phyloP scores from a whole-genome alignment of 2,113 vertebrate genomes.

The Silurus asotus region DNA sequence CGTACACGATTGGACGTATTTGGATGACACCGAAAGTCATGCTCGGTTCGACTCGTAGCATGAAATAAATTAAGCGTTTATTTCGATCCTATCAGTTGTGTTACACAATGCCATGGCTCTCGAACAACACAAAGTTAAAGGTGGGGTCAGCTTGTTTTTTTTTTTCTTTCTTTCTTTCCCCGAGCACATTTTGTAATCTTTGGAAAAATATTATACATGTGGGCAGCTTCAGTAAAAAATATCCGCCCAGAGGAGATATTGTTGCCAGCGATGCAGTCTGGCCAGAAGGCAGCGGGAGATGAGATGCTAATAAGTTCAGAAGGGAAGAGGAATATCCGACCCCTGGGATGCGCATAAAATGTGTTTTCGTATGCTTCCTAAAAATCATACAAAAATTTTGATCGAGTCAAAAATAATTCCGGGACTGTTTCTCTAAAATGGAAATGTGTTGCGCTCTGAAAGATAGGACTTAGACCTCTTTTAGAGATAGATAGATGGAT shows the following conservation, averaged over 20 bases:
- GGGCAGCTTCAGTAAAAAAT: slow-evolving; percentile 32
- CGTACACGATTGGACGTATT: neutral
- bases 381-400: slow-evolving; percentile 88
- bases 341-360: slow-evolving; percentile 88
- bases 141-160: neutral
- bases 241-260: slow-evolving; percentile 82
- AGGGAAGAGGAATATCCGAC: slow-evolving; percentile 82
- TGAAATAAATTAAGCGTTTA: neutral
- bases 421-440: slow-evolving; percentile 67
- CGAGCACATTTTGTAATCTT: neutral
- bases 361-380: slow-evolving; percentile 82
- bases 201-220: neutral
- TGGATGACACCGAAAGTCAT: neutral
- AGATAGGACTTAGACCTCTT: slow-evolving; percentile 54
- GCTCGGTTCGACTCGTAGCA: neutral
- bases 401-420: slow-evolving; percentile 84
- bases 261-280: slow-evolving; percentile 90
- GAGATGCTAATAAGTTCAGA: slow-evolving; percentile 92
- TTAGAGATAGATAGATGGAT: no score
- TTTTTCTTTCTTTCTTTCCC: neutral
- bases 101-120: neutral
- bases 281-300: slow-evolving; percentile 84
- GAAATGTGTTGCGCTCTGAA: slow-evolving; percentile 3
- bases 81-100: neutral
- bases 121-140: neutral